Percentiles rank a stretch among this genome's conserved stretches.
Conservation (phyloP, 1,140 invertebrate species). For the Meloidogyne hapla region DNA sequence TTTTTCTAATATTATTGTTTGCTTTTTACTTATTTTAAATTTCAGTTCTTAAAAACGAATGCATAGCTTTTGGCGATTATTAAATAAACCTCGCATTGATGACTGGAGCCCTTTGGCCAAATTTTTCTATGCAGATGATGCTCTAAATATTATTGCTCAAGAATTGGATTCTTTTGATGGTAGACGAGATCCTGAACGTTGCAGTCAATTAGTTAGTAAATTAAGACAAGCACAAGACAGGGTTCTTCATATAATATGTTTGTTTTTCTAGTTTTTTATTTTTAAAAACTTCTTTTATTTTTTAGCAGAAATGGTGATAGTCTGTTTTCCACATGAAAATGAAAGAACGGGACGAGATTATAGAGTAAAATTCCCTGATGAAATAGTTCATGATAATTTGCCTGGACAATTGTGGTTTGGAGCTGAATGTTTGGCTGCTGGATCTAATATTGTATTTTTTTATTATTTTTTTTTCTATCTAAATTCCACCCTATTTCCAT, state of each 20-base stretch:
- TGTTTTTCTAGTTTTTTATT: slow-evolving; percentile 19
- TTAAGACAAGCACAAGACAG: slow-evolving; percentile 73
- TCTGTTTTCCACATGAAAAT: slow-evolving; percentile 70
- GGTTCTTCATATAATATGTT: slow-evolving; percentile 59
- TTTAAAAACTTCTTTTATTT: slow-evolving; percentile 4
- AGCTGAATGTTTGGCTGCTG: slow-evolving; percentile 76
- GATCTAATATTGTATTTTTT: slow-evolving; percentile 80
- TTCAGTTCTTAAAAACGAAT: slow-evolving; percentile 39
- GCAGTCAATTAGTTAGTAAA: slow-evolving; percentile 87
- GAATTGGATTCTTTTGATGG: slow-evolving; percentile 98
- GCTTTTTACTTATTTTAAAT: background rate
- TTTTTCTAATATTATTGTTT: no score
- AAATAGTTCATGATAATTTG: slow-evolving; percentile 93
- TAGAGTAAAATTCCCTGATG: slow-evolving; percentile 96
- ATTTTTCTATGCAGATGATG: slow-evolving; percentile 83
- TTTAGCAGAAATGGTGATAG: slow-evolving; percentile 83
- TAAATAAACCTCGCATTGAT: slow-evolving; percentile 62
- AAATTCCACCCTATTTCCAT: no score
- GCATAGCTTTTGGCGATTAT: slow-evolving; percentile 61
- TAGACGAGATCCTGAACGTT: slow-evolving; percentile 90
- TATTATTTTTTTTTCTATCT: background rate
- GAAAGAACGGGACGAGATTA: slow-evolving; percentile 86
- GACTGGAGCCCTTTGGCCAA: slow-evolving; percentile 28
- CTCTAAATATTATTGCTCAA: slow-evolving; percentile 72
- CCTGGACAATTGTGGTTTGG: slow-evolving; percentile 98